Evolutionary conservation across 2,888 invertebrate genomes (phyloP).

Genomic region (Brachynemurus nebulosus): DNA sequence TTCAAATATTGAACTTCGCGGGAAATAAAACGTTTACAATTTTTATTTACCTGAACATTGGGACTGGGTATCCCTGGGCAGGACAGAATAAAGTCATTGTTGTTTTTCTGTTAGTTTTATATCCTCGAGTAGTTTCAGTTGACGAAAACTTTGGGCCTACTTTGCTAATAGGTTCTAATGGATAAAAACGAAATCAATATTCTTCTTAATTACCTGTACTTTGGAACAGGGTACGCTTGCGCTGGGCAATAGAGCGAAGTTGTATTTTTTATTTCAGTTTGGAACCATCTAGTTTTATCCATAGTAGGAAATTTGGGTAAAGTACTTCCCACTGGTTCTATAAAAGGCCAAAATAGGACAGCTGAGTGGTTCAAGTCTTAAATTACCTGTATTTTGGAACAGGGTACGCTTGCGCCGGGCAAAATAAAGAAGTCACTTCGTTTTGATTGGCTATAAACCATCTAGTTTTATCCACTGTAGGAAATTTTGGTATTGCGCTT

Average conservation of each 20-base stretch:
- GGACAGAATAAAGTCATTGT: slow-evolving; percentile 35
- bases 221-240: slow-evolving; percentile 56
- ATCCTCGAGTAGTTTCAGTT: slow-evolving; percentile 48
- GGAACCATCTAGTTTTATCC: slow-evolving; percentile 29
- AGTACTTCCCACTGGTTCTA: slow-evolving; percentile 67
- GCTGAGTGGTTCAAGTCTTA: slow-evolving; percentile 23
- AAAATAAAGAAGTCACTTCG: slow-evolving; percentile 41
- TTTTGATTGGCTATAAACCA: slow-evolving; percentile 34
- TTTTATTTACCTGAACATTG: slow-evolving; percentile 2
- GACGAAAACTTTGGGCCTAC: slow-evolving; percentile 48
- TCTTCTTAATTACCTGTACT: slow-evolving; percentile 46
- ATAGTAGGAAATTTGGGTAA: slow-evolving; percentile 43
- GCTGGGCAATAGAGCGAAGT: slow-evolving; percentile 47
- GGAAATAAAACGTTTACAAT: no score
- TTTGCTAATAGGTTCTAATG: slow-evolving; percentile 41
- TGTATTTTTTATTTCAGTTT: slow-evolving; percentile 34
- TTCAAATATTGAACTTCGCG: no score
- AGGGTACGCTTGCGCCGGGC: slow-evolving; percentile 55
- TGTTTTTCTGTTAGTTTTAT: slow-evolving; percentile 35
- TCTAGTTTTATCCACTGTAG: slow-evolving; percentile 28
- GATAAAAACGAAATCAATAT: not conserved
- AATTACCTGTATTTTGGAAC: slow-evolving; percentile 57
- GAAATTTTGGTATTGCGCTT: slow-evolving; percentile 52
- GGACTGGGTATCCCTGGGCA: slow-evolving; percentile 32
- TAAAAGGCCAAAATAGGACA: slow-evolving; percentile 12